Percentiles rank a stretch among this genome's conserved stretches.
phyloP scores from a whole-genome alignment of 2,888 invertebrate genomes.

The Drosophila fulvimacula region DNA sequence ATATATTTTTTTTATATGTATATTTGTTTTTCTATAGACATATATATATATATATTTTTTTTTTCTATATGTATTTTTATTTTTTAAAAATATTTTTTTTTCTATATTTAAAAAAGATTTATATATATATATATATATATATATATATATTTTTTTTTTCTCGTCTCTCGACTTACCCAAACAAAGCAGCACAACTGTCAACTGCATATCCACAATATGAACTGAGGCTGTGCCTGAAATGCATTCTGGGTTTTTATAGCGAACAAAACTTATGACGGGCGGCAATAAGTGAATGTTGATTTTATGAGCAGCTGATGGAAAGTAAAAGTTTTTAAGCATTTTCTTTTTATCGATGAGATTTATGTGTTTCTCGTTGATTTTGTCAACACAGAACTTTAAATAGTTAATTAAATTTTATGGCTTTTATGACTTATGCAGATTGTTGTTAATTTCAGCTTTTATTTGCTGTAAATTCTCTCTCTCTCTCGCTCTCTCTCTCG shows the following conservation, averaged over 20 bases:
- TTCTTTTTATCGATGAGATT: constrained; percentile 9
- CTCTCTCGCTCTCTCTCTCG: neutral
- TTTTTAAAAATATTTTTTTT: no score
- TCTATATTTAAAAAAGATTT: no score
- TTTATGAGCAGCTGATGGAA: constrained; percentile 30
- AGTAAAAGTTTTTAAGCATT: constrained; percentile 36
- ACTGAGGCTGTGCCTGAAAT: constrained; percentile 23
- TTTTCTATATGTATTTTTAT: no score
- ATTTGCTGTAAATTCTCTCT: neutral
- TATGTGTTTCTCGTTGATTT: constrained; percentile 14
- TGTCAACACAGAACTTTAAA: constrained; percentile 27
- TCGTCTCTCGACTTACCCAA: constrained; percentile 25
- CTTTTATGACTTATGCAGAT: constrained; percentile 31
- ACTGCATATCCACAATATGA: constrained; percentile 36
- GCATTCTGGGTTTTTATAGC: constrained; percentile 45
- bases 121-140: no score
- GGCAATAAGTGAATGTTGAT: constrained; percentile 12
- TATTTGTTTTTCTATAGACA: no score
- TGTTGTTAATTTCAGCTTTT: constrained; percentile 8
- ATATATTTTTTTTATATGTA: no score
- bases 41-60: no score
- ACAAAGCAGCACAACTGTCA: constrained; percentile 29
- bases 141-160: no score
- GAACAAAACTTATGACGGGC: neutral
- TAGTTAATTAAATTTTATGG: constrained; percentile 18